These are phyloP conservation scores for Rhynchonycteris naso DNA, from an alignment of 2,797 vertebrate genomes.

Conservation along the genomic window DNA sequence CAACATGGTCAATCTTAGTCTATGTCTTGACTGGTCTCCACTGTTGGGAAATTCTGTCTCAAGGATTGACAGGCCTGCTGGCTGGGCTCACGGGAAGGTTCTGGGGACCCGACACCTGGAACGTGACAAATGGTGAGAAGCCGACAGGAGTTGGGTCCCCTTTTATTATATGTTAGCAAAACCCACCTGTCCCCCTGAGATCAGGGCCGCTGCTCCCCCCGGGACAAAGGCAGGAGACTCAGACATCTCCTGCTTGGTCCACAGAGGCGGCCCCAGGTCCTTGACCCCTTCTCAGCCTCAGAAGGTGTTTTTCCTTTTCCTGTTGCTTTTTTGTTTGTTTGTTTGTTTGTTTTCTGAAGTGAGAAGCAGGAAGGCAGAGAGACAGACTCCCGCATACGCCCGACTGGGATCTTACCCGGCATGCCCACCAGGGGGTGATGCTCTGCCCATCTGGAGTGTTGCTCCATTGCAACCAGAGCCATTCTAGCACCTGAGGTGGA, in stretches of 20 bases:
- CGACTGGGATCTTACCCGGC: too few relatives aligned
- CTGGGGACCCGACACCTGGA: neutral
- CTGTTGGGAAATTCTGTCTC: neutral
- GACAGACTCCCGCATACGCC: too few relatives aligned
- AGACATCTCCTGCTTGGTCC: neutral
- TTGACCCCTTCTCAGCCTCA: neutral
- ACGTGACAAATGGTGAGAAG: neutral
- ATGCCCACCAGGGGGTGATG: too few relatives aligned
- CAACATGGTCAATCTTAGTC: neutral
- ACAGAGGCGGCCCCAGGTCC: neutral
- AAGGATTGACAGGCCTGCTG: neutral
- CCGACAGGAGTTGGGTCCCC: neutral
- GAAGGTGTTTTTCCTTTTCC: neutral
- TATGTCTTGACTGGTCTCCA: neutral
- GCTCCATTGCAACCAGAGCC: too few relatives aligned
- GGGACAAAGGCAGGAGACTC: neutral
- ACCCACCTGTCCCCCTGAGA: neutral
- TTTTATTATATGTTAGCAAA: neutral
- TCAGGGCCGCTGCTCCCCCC: neutral
- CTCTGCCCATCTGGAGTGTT: too few relatives aligned
- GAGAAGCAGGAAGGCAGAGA: too few relatives aligned
- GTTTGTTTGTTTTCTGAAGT: too few relatives aligned
- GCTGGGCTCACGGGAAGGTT: neutral
- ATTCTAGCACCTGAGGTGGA: too few relatives aligned
- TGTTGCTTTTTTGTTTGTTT: neutral